Evolutionary conservation across 2,888 invertebrate species (phyloP), one percentile per base, ranked within the genome.

Genomic region (Eurois occulta): DNA sequence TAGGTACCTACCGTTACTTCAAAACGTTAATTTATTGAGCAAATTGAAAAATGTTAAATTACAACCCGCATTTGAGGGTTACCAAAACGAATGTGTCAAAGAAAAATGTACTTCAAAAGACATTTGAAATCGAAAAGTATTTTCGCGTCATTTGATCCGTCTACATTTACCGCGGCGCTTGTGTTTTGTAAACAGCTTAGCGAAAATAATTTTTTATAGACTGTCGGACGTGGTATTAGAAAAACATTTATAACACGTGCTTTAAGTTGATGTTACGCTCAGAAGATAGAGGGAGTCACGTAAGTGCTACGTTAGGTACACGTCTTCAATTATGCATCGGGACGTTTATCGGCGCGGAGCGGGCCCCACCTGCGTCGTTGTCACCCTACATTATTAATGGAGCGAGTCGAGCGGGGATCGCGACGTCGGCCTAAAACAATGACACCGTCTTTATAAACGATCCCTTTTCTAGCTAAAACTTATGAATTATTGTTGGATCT

Each of bases 361-460:
- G 89, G 79, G 80, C 80, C 80, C 91, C 96, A 96, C 96, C 96
- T 96, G 96, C 92, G 94, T 90, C 95, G 90, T 93, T 94, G 95
- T 95, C 95, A 93, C 94, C 92, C 93, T 96, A 91, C 94, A 95
- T 96, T 95, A 96, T 96, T 96, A 96, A 96, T 96, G 95, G 93
- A 88, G 84, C 86, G 83, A 75, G 85, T 77, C 84, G 85, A 74
- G 78, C 85, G 75, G 75, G 82, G 86, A 86, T 82, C 83, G 86
- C 87, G 86, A 87, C 87, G 86, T 84, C 80, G 84, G 86, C 86
- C 88, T 90, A 88, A 91, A 89, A 92, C 92, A 91, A 91, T 90
- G 92, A 91, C 90, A 87, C 82, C 78, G 90, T 89, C 91, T 91
- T 91, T 91, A 90, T 88, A 90, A 91, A 91, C 87, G 91, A 90